phyloP scores from a whole-genome alignment of 2,888 invertebrate genomes.

The Megaustenia siamemsis region DNA sequence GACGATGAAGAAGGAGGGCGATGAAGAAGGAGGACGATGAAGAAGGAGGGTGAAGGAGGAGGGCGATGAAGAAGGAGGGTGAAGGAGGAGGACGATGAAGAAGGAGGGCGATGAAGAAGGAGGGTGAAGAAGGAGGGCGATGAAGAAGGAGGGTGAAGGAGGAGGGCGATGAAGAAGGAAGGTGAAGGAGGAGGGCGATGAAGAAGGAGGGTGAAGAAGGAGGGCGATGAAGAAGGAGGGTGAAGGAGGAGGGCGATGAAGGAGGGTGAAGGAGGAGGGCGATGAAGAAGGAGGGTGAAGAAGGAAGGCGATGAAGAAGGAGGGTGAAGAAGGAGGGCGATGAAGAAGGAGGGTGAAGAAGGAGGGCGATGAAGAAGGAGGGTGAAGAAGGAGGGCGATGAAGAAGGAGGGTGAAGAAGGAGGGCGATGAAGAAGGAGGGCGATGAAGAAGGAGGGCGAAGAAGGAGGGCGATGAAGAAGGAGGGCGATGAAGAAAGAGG shows the following conservation, averaged over 20 bases:
- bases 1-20: not conserved
- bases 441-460: no score
- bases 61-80: not conserved
- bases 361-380: not conserved
- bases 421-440: not conserved
- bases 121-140: not conserved
- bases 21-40: not conserved
- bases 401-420: not conserved
- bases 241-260: not conserved
- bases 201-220: no score
- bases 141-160: not conserved
- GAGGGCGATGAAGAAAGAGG: not conserved
- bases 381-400: not conserved
- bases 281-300: not conserved
- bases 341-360: not conserved
- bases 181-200: not conserved
- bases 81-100: not conserved
- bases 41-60: not conserved
- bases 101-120: not conserved
- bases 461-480: no score
- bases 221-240: not conserved
- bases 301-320: not conserved
- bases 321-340: not conserved
- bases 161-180: no score
- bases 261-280: not conserved